phyloP scores from a whole-genome alignment of 2,113 vertebrate species.

The Eclectus roratus region DNA sequence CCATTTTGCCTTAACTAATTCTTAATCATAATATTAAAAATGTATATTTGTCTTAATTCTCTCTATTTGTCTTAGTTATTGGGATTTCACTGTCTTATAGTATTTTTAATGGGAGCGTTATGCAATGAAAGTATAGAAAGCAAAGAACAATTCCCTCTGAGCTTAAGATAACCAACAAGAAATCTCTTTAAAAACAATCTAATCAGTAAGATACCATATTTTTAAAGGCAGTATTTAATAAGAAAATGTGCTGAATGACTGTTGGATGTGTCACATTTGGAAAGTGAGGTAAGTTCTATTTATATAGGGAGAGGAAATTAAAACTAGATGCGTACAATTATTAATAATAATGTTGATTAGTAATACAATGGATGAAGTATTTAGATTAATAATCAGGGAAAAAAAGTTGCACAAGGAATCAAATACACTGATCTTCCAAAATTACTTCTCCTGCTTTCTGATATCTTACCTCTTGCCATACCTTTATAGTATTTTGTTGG shows the following conservation, averaged over 20 bases:
- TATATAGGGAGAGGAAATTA: background rate
- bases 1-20: background rate
- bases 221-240: background rate
- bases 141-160: background rate
- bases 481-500: background rate
- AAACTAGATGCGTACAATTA: background rate
- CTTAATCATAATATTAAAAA: background rate
- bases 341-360: background rate
- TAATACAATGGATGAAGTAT: background rate
- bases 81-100: background rate
- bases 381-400: background rate
- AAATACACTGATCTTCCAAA: background rate
- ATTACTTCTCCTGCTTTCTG: background rate
- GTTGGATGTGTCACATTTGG: background rate
- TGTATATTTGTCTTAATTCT: background rate
- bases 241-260: background rate
- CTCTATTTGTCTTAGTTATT: background rate
- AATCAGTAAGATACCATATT: background rate
- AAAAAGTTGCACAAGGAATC: background rate
- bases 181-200: background rate
- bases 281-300: background rate
- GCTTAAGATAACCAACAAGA: background rate
- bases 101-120: background rate
- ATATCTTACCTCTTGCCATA: background rate
- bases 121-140: background rate